phyloP scores from a whole-genome alignment of 2,113 vertebrate species.

The Trogon melanurus region DNA sequence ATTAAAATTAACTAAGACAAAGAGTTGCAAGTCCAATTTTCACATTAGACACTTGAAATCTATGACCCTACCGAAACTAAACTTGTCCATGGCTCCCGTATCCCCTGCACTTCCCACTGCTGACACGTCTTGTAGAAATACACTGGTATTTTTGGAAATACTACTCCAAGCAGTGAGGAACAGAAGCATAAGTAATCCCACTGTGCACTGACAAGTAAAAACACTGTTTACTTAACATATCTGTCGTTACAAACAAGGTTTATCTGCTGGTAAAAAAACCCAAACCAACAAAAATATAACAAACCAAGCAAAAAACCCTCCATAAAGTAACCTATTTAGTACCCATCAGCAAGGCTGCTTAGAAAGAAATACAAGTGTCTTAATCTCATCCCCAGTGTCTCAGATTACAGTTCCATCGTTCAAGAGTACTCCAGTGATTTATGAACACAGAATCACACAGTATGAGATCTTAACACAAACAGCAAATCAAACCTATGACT shows the following conservation, averaged over 20 bases:
- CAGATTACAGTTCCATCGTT: background rate
- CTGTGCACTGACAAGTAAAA: background rate
- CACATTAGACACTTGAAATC: background rate
- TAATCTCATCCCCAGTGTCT: background rate
- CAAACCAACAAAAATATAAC: background rate
- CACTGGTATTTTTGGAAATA: background rate
- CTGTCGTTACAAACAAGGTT: background rate
- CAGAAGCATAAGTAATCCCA: background rate
- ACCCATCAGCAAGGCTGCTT: background rate
- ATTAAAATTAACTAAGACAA: background rate
- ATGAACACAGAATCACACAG: background rate
- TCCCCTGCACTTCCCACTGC: background rate
- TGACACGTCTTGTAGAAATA: background rate
- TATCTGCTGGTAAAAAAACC: background rate
- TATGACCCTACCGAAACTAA: background rate
- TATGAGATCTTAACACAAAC: background rate
- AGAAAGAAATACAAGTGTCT: background rate
- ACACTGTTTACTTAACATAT: background rate
- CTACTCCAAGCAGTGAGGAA: background rate
- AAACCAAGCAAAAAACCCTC: background rate
- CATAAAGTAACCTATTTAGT: background rate
- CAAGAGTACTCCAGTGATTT: background rate
- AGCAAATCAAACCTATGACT: background rate
- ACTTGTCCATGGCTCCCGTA: background rate
- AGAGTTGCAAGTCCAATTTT: background rate